A percentile compares a stretch with the other conserved stretches of the same genome.
Conservation (phyloP, 2,113 vertebrate species). For the Erythrocebus patas region DNA sequence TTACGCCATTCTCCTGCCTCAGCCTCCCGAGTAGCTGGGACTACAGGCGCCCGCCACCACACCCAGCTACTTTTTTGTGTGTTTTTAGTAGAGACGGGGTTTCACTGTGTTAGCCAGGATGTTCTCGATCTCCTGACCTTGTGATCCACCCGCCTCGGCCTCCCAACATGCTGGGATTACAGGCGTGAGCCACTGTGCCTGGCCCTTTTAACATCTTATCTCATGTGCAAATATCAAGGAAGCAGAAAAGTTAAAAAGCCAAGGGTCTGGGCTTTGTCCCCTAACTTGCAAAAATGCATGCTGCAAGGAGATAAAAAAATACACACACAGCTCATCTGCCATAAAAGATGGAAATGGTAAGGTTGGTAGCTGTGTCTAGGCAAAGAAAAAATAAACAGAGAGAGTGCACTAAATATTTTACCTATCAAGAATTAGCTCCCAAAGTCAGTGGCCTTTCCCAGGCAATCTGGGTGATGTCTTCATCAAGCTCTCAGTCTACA, state of each 20-base stretch:
- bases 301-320: not conserved
- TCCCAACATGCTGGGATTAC: too few species aligned
- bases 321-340: not conserved
- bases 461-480: constrained; percentile 27
- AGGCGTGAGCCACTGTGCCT: too few species aligned
- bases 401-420: not conserved
- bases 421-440: not conserved
- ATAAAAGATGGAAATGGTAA: not conserved
- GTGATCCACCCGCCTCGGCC: too few species aligned
- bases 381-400: not conserved
- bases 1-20: too few species aligned
- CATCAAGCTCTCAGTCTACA: constrained; percentile 23
- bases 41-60: too few species aligned
- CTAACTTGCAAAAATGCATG: not conserved
- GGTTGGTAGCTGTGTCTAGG: not conserved
- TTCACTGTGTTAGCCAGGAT: too few species aligned
- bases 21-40: too few species aligned
- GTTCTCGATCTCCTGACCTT: too few species aligned
- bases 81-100: too few species aligned
- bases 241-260: constrained; percentile 5
- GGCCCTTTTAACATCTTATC: not conserved
- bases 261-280: not conserved
- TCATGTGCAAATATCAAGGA: constrained; percentile 22
- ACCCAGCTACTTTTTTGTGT: too few species aligned
- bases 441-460: not conserved